Evolutionary conservation across 2,113 vertebrate genomes (phyloP).

Genomic region (Montifringilla adamsi): DNA sequence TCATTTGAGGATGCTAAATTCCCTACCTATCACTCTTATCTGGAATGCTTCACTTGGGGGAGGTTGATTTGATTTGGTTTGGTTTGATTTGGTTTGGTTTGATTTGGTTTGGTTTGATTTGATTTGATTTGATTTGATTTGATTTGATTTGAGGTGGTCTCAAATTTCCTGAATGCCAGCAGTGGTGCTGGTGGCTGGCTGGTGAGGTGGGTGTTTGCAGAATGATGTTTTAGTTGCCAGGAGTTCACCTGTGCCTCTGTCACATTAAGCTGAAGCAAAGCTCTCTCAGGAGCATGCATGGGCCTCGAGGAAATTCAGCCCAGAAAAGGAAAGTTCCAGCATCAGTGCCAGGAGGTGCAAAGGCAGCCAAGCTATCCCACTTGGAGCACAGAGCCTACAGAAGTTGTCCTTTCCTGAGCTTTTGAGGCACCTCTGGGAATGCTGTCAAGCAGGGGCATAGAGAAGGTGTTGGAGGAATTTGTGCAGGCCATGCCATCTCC

Average conservation of each 20-base stretch:
- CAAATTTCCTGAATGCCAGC: not conserved
- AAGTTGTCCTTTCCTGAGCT: not conserved
- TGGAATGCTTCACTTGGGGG: not conserved
- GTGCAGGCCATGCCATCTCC: not conserved
- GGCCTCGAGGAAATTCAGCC: not conserved
- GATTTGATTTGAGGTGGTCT: not conserved
- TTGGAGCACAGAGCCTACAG: not conserved
- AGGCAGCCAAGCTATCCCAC: not conserved
- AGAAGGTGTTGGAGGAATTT: not conserved
- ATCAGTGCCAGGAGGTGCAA: not conserved
- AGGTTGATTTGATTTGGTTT: not conserved
- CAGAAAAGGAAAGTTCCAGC: not conserved
- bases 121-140: not conserved
- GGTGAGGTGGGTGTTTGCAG: not conserved
- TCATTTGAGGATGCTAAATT: not conserved
- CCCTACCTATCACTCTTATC: not conserved
- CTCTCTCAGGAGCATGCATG: not conserved
- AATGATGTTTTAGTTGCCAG: not conserved
- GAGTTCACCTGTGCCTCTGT: not conserved
- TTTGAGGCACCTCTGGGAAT: not conserved
- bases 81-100: not conserved
- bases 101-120: not conserved
- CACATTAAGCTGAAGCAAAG: not conserved
- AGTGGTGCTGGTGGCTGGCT: not conserved
- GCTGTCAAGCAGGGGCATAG: not conserved